Base-by-base conservation (phyloP, 2,888 invertebrate species). In the Diogma glabrata region DNA sequence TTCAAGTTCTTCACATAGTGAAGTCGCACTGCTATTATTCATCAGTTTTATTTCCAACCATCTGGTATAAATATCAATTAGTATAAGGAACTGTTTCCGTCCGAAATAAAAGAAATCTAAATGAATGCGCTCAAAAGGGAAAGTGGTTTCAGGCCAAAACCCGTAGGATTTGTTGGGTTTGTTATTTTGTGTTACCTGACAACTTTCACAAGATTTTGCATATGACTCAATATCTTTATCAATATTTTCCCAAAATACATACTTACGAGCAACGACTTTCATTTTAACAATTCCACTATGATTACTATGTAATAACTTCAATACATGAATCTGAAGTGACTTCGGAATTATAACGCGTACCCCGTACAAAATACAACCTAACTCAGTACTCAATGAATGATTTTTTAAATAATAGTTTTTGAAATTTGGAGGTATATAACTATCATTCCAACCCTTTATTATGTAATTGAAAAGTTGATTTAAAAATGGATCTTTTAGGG, bases 21-120 rank as follows among this genome's bases (percentile, higher is more conserved):
- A n/a, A n/a, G n/a, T n/a, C 14, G 49, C 43, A 14, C 5, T 51
- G 9, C 47, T 55, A 17, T 6, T 12, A 38, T 51, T 50, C 51
- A 55, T 53, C 20, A 36, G 7, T 4, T 20, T 24, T 3, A 53
- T 19, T 16, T 52, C 51, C 9, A 53, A 22, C 38, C 50, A 52
- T 51, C 52, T 55, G 6, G 47, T 47, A 49, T 36, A 52, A 33
- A 26, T 47, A 47, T 53, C 51, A 20, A 53, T 26, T 12, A 50
- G 8, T 10, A 54, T 30, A 8, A 51, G 47, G 47, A 48, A 54
- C 2, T 24, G 3, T 16, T 47, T 8, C 3, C 38, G 33, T 26
- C 17, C 12, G 38, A 52, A 50, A 45, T 53, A 24, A 40, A 50
- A 54, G n/a, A n/a, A n/a, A 52, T 50, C 50, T 20, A 54, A 12